Conservation (phyloP, 2,888 invertebrate genomes). For the Papilio protenor region DNA sequence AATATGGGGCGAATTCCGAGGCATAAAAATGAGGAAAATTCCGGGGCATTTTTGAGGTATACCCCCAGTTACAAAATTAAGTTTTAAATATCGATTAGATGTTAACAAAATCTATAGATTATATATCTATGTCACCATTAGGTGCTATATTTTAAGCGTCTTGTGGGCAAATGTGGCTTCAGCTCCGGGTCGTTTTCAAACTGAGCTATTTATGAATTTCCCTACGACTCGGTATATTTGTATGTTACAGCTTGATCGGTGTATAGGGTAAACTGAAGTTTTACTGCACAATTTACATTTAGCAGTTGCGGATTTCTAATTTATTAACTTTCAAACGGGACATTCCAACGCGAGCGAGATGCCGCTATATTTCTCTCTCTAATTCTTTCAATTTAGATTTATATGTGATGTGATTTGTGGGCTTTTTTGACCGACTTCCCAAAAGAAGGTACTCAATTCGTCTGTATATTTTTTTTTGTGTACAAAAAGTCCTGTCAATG, state of each 20-base stretch:
- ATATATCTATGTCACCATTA: constrained; percentile 68
- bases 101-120: constrained; percentile 48
- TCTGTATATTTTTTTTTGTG: too few relatives aligned
- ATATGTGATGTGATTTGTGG: constrained; percentile 45
- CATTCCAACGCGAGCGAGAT: constrained; percentile 64
- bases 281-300: constrained; percentile 33
- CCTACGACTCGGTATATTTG: neutral
- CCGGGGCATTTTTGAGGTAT: too few relatives aligned
- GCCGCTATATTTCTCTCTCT: constrained; percentile 42
- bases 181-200: constrained; percentile 47
- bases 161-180: constrained; percentile 44
- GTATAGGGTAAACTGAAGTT: constrained; percentile 34
- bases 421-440: too few relatives aligned
- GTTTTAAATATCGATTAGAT: too few relatives aligned
- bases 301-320: constrained; percentile 2
- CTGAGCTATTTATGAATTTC: too few relatives aligned
- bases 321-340: constrained; percentile 54
- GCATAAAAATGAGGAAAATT: too few relatives aligned
- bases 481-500: too few relatives aligned
- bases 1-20: too few relatives aligned
- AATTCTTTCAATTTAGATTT: constrained; percentile 41
- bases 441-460: too few relatives aligned
- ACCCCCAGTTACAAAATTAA: too few relatives aligned
- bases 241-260: constrained; percentile 28
- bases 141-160: constrained; percentile 77